Percentiles rank a stretch among this genome's conserved stretches.
Evolutionary conservation across 2,888 invertebrate species (phyloP).

Genomic region (Cremastinae sp.): DNA sequence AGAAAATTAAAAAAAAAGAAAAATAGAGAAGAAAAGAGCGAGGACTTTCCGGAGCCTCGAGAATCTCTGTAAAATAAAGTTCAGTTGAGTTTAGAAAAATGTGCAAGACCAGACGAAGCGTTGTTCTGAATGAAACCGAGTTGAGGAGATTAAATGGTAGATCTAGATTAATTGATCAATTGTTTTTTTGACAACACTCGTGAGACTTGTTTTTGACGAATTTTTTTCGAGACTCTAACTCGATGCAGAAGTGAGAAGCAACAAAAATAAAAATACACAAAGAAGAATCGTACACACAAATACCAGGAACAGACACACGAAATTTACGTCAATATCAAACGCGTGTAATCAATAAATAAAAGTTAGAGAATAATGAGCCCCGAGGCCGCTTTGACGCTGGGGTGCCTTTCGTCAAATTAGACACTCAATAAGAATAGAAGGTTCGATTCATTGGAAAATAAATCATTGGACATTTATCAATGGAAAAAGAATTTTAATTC

Average conservation of each 20-base stretch:
- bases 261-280: neutral
- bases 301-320: neutral
- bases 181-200: conserved; percentile 30
- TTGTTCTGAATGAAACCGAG: conserved; percentile 49
- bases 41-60: conserved; percentile 18
- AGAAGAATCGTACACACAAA: conserved; percentile 4
- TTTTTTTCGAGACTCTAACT: neutral
- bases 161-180: conserved; percentile 34
- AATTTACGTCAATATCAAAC: conserved; percentile 12
- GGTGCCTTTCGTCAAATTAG: conserved; percentile 63
- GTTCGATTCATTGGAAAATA: neutral
- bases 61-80: conserved; percentile 34
- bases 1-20: neutral
- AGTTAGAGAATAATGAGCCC: conserved; percentile 48
- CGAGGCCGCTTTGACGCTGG: conserved; percentile 60
- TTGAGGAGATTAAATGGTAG: conserved; percentile 56
- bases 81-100: conserved; percentile 16
- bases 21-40: conserved; percentile 6
- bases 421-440: neutral
- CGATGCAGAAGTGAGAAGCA: neutral
- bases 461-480: conserved; percentile 22
- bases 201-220: neutral
- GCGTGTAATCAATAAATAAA: conserved; percentile 40
- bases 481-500: conserved; percentile 39
- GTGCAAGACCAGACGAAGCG: conserved; percentile 11